Evolutionary conservation across 2,888 invertebrate species (phyloP).

Genomic region (Uloborus plumipes): DNA sequence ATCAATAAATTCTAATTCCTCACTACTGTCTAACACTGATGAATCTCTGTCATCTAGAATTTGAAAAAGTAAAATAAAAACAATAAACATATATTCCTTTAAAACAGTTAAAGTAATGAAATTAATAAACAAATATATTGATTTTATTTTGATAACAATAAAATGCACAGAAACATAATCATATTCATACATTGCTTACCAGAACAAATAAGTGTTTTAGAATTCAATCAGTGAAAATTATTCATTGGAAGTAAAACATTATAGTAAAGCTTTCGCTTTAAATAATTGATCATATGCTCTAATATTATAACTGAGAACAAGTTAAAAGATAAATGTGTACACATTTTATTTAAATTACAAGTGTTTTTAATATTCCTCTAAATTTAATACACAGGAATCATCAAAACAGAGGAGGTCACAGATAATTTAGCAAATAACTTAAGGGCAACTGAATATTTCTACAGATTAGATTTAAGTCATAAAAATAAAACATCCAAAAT

Average conservation of each 20-base stretch:
- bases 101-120: neutral
- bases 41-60: slow-evolving; percentile 44
- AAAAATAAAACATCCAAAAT: too few relatives aligned
- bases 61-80: too few relatives aligned
- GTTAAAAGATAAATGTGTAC: neutral
- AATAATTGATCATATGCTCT: neutral
- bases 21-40: slow-evolving; percentile 34
- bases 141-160: neutral
- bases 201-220: neutral
- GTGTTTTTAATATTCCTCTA: too few relatives aligned
- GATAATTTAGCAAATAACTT: too few relatives aligned
- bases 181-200: neutral
- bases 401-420: too few relatives aligned
- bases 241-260: neutral
- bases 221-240: neutral
- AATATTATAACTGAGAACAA: neutral
- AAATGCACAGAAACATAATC: neutral
- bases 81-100: neutral
- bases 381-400: too few relatives aligned
- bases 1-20: slow-evolving; percentile 33
- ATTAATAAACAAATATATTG: neutral
- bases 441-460: too few relatives aligned
- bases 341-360: neutral
- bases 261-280: neutral
- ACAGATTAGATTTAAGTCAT: too few relatives aligned